Evolutionary conservation across 2,113 vertebrate genomes (phyloP).

Genomic region (Prolemur simus): DNA sequence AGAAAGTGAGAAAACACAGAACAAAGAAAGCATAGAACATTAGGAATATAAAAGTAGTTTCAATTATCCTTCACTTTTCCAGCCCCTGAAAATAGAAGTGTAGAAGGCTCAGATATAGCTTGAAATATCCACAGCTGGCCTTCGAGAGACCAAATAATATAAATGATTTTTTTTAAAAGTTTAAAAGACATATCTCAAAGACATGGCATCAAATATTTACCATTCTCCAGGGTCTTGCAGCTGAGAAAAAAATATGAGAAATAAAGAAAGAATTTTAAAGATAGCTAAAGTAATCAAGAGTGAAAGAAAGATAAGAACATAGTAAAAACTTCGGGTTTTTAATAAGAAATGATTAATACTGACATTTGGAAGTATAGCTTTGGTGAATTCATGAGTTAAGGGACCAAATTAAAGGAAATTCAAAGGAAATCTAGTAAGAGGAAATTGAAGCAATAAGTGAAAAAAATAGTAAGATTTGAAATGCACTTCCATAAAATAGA

Average conservation of each 20-base stretch:
- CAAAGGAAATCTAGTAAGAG: conserved; percentile 37
- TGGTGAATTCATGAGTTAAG: conserved; percentile 49
- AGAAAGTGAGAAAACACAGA: background rate
- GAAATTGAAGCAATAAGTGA: conserved; percentile 52
- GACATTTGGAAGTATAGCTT: conserved; percentile 25
- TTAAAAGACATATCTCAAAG: conserved; percentile 30
- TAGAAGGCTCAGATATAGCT: background rate
- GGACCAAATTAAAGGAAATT: conserved; percentile 59
- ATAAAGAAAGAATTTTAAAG: conserved; percentile 16
- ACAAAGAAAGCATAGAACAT: background rate
- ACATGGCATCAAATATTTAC: background rate
- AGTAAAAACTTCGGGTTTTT: conserved; percentile 16
- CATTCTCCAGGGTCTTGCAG: background rate
- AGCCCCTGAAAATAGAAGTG: background rate
- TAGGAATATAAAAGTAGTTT: background rate
- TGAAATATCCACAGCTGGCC: background rate
- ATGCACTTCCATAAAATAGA: conserved; percentile 30
- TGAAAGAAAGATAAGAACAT: conserved; percentile 37
- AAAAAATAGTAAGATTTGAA: conserved; percentile 18
- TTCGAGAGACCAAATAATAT: background rate
- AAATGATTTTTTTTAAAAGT: background rate
- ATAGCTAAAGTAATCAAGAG: conserved; percentile 22
- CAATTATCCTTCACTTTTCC: background rate
- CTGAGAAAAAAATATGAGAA: background rate
- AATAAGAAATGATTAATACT: conserved; percentile 54